Base-by-base conservation (phyloP, 2,888 invertebrate species). In the Polydrusus pterygomalis region DNA sequence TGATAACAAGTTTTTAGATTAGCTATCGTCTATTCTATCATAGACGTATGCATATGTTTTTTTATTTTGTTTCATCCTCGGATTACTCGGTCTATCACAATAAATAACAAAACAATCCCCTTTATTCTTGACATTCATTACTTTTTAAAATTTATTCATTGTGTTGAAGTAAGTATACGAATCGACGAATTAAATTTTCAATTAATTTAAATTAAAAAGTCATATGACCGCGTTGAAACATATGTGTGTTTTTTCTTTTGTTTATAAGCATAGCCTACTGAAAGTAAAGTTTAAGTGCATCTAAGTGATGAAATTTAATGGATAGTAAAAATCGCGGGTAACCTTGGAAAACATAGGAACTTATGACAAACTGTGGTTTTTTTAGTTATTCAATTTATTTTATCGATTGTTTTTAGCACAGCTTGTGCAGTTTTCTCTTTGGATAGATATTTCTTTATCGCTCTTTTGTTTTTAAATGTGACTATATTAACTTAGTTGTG, bases 121-220 rank as follows among this genome's bases (percentile, higher is more conserved):
- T 10, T 30, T 56, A 56, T 56, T 56, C 0, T n/a, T 8, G 20
- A 30, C 30, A 54, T 25, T 25, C 54, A 13, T 54, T 25, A 13
- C 25, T 34, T 58, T 2, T 58, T 17, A 17, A 17, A 15, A 38
- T 17, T 1, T 11, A 58, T 34, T 58, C 15, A 58, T 58, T 51
- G 34, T 34, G 8, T 15, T 58, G n/a, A n/a, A n/a, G n/a, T n/a
- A n/a, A n/a, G n/a, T n/a, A 13, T 9, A 1, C 15, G 38, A 58
- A 15, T 38, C 17, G 17, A 15, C 17, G 5, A 15, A 17, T 34
- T 38, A 34, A 58, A 15, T 58, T 25, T 58, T 58, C 15, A 38
- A 58, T 58, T 58, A 58, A 9, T 58, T 58, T 34, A 38, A 38
- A 38, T 58, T 58, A 38, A 38, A 38, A 58, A 58, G 34, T 38